phyloP scores from a whole-genome alignment of 2,113 vertebrate genomes.

The Scortum barcoo region DNA sequence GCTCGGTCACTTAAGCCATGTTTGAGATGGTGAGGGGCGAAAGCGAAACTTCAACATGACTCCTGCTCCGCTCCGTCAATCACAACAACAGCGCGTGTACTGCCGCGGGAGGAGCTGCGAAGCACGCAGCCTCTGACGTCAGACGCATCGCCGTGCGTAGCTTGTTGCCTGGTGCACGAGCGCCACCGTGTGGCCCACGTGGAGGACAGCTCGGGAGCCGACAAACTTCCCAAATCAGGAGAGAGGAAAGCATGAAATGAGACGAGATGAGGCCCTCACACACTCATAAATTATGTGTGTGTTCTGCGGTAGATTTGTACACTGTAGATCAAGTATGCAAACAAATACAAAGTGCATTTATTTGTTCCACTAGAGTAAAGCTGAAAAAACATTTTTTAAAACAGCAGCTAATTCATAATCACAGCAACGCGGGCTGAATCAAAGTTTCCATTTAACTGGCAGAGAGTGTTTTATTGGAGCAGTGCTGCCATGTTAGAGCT shows the following conservation, averaged over 20 bases:
- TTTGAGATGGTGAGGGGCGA: slow-evolving; percentile 6
- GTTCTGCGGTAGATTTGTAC: background rate
- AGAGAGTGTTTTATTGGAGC: slow-evolving; percentile 61
- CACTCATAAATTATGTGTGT: accelerated
- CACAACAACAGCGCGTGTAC: slow-evolving; percentile 75
- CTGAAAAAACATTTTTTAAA: background rate
- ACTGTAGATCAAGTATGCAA: background rate
- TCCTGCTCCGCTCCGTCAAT: slow-evolving; percentile 41
- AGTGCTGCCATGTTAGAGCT: slow-evolving; percentile 68
- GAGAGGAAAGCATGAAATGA: slow-evolving; percentile 7
- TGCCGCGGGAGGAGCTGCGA: slow-evolving; percentile 31
- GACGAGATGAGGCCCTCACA: background rate
- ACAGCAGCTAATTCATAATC: background rate
- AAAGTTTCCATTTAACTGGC: slow-evolving; percentile 48
- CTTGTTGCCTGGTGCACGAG: background rate
- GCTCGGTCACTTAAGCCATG: slow-evolving; percentile 9
- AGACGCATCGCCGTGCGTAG: background rate
- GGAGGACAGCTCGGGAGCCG: background rate
- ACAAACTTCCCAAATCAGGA: slow-evolving; percentile 22
- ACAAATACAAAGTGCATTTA: background rate
- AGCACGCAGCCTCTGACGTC: slow-evolving; percentile 35
- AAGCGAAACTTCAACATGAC: slow-evolving; percentile 72
- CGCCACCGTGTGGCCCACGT: slow-evolving; percentile 64
- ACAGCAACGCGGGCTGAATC: slow-evolving; percentile 27
- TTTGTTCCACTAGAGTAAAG: background rate